Evolutionary conservation across 2,888 invertebrate genomes (phyloP).

Genomic region (Drosophila tanythrix): DNA sequence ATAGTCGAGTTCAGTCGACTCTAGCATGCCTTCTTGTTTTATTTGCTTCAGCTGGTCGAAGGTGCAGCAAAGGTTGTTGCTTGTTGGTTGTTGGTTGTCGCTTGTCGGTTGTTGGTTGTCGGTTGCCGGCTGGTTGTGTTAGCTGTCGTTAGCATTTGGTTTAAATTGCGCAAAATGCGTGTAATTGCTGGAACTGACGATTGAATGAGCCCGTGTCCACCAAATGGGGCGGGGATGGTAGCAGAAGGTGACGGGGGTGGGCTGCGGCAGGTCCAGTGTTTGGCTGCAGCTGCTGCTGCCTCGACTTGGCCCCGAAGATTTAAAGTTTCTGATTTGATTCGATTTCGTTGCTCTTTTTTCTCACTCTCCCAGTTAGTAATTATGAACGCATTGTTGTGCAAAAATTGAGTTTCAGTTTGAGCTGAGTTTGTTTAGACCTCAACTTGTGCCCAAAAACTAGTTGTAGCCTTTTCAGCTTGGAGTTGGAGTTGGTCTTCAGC

Average conservation of each 20-base stretch:
- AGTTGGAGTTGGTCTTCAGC: conserved; percentile 7
- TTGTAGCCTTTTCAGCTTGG: conserved; percentile 8
- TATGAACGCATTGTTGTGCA: conserved; percentile 76
- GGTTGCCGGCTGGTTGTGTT: conserved; percentile 74
- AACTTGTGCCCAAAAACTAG: conserved; percentile 53
- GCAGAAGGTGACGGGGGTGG: background rate
- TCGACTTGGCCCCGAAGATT: conserved; percentile 55
- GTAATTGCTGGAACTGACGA: conserved; percentile 81
- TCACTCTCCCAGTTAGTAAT: conserved; percentile 48
- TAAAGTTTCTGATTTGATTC: conserved; percentile 76
- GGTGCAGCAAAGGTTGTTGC: conserved; percentile 76
- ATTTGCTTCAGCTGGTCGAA: conserved; percentile 56
- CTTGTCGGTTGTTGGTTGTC: conserved; percentile 43
- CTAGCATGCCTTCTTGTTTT: background rate
- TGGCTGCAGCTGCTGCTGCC: conserved; percentile 65
- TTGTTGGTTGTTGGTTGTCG: conserved; percentile 55
- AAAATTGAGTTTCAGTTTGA: conserved; percentile 69
- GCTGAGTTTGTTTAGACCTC: conserved; percentile 64
- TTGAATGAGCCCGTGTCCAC: conserved; percentile 73
- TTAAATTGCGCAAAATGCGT: conserved; percentile 81
- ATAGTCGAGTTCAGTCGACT: background rate
- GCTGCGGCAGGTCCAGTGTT: conserved; percentile 14
- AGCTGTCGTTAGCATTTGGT: conserved; percentile 81
- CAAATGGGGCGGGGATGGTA: background rate
- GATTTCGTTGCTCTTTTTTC: conserved; percentile 35